Conservation (phyloP, 2,113 vertebrate species). For the Malurus cyaneus region DNA sequence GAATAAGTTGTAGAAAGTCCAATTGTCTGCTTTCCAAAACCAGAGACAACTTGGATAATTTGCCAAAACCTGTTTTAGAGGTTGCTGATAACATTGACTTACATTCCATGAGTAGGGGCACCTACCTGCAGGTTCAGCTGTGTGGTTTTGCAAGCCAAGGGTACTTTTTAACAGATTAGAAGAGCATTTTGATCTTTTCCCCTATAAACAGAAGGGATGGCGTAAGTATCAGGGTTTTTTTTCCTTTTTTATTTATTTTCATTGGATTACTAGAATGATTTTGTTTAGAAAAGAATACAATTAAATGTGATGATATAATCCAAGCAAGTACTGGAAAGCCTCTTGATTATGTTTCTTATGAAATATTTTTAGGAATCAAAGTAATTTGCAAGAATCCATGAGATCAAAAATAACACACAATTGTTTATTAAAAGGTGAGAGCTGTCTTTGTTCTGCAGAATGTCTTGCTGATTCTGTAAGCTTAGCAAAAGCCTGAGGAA, state of each 20-base stretch:
- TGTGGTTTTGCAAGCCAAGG: neutral
- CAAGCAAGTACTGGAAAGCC: neutral
- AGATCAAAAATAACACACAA: neutral
- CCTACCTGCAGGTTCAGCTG: neutral
- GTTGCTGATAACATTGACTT: neutral
- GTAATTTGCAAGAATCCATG: neutral
- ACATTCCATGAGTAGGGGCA: neutral
- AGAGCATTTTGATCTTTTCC: neutral
- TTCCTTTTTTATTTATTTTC: neutral
- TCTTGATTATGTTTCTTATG: neutral
- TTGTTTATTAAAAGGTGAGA: neutral
- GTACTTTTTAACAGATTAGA: neutral
- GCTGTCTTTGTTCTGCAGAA: neutral
- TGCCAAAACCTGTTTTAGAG: neutral
- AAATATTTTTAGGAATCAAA: neutral
- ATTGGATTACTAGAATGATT: neutral
- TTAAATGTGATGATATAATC: neutral
- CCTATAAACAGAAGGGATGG: neutral
- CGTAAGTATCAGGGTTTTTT: rapidly evolving
- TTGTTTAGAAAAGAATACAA: neutral
- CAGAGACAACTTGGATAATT: neutral
- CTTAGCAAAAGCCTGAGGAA: neutral
- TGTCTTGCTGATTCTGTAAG: neutral
- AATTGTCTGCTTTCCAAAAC: neutral
- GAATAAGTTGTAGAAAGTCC: neutral